These are phyloP conservation scores for Drosophila pallidifrons DNA, from an alignment of 1,140 invertebrate genomes.

Conservation along the genomic window DNA sequence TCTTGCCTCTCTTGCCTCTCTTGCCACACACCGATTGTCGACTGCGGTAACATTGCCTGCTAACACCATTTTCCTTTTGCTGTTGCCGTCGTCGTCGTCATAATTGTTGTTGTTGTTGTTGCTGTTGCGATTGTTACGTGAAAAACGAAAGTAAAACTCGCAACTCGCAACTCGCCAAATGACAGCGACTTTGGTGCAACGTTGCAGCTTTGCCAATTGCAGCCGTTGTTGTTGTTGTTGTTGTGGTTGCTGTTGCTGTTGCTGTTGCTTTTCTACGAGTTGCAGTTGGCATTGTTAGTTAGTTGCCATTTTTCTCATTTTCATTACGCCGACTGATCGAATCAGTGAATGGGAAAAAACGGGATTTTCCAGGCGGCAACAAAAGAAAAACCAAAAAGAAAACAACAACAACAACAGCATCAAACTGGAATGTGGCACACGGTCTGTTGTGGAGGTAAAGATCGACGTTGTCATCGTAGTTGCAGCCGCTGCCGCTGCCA, in stretches of 20 bases:
- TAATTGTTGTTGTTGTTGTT: slow-evolving; percentile 24
- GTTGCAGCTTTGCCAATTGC: slow-evolving; percentile 29
- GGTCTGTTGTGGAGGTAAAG: slow-evolving; percentile 71
- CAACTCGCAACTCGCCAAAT: slow-evolving; percentile 63
- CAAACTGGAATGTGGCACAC: slow-evolving; percentile 79
- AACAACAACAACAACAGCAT: slow-evolving; percentile 19
- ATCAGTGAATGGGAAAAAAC: slow-evolving; percentile 81
- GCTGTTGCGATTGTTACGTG: slow-evolving; percentile 63
- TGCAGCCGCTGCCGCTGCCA: slow-evolving; percentile 26
- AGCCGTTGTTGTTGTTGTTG: slow-evolving; percentile 28
- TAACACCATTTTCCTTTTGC: slow-evolving; percentile 82
- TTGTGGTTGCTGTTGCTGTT: slow-evolving; percentile 26
- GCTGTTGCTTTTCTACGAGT: slow-evolving; percentile 36
- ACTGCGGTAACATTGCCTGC: slow-evolving; percentile 77
- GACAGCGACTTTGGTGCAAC: slow-evolving; percentile 64
- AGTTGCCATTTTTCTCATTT: slow-evolving; percentile 64
- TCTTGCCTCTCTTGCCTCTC: too few relatives aligned
- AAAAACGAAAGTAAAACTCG: slow-evolving; percentile 81
- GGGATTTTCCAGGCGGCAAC: slow-evolving; percentile 68
- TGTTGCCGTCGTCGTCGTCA: slow-evolving; percentile 13
- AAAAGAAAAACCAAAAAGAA: slow-evolving; percentile 5
- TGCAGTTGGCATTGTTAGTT: slow-evolving; percentile 80
- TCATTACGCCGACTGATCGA: slow-evolving; percentile 76
- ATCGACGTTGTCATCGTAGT: slow-evolving; percentile 63
- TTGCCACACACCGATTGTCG: neutral